A percentile compares a stretch with the other conserved stretches of the same genome.
phyloP scores from a whole-genome alignment of 2,888 invertebrate species.

The Yponomeuta sedellus region DNA sequence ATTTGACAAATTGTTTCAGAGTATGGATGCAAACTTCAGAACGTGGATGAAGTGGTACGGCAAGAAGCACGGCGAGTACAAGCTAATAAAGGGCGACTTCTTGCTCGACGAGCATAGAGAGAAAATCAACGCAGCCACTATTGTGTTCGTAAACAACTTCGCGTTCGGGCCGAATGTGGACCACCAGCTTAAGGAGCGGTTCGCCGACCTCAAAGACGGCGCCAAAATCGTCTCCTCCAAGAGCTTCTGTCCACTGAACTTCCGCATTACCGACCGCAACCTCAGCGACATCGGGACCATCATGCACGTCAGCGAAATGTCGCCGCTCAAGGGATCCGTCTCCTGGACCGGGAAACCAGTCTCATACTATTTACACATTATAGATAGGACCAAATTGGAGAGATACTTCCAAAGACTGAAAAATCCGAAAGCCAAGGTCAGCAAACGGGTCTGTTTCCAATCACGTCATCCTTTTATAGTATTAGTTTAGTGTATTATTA shows the following conservation, averaged over 20 bases:
- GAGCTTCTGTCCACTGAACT: constrained; percentile 98
- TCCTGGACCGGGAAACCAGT: constrained; percentile 99
- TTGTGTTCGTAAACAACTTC: constrained; percentile 99
- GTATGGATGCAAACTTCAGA: constrained; percentile 92
- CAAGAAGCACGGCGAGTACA: constrained; percentile 93
- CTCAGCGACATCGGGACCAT: constrained; percentile 99
- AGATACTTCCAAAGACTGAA: constrained; percentile 97
- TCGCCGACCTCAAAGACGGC: constrained; percentile 96
- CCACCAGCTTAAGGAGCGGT: constrained; percentile 96
- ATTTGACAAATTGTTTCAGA: constrained; percentile 55
- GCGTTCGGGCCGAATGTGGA: constrained; percentile 99
- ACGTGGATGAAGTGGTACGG: constrained; percentile 99
- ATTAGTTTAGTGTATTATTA: constrained; percentile 2
- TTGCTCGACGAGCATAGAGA: constrained; percentile 93
- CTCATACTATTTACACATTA: constrained; percentile 98
- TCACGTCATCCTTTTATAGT: constrained; percentile 37
- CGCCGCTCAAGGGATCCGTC: constrained; percentile 95
- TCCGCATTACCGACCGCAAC: constrained; percentile 98
- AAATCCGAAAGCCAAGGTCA: constrained; percentile 87
- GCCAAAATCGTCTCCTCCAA: constrained; percentile 98
- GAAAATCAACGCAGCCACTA: constrained; percentile 93
- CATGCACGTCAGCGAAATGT: constrained; percentile 98
- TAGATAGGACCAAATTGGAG: constrained; percentile 97
- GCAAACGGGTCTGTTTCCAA: constrained; percentile 75
- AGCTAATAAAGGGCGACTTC: constrained; percentile 96